Conservation (phyloP, 2,888 invertebrate genomes). For the Cantharis rustica region DNA sequence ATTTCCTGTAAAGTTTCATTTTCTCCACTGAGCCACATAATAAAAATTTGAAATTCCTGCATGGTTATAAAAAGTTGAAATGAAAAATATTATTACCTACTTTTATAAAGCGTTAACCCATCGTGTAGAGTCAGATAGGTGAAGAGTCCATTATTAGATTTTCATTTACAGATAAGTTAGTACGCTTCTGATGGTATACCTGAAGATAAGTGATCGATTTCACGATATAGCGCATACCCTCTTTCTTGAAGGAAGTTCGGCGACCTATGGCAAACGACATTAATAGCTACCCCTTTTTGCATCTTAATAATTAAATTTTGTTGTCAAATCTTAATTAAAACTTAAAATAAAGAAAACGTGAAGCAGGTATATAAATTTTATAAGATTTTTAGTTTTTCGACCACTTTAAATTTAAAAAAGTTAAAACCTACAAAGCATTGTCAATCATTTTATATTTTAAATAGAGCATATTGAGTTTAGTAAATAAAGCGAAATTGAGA, state of each 20-base stretch:
- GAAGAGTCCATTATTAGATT: not conserved
- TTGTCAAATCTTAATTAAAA: not conserved
- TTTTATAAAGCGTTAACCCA: not conserved
- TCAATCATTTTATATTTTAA: not conserved
- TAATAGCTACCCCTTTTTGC: not conserved
- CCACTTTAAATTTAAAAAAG: not conserved
- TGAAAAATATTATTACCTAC: not conserved
- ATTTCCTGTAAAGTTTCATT: not conserved
- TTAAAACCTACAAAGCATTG: not conserved
- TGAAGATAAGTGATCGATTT: conserved; percentile 1
- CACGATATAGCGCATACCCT: not conserved
- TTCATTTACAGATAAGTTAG: conserved; percentile 4
- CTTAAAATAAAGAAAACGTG: not conserved
- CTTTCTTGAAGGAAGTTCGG: not conserved
- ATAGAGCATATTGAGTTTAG: not conserved
- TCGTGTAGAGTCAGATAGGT: not conserved
- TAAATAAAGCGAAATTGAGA: not conserved
- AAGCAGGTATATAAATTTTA: not conserved
- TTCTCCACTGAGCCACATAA: not conserved
- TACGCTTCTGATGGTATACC: not conserved
- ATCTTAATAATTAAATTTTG: not conserved
- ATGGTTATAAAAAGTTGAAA: not conserved
- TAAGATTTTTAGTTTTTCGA: too few relatives aligned
- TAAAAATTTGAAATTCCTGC: not conserved
- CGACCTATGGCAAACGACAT: not conserved